Evolutionary conservation across 2,797 vertebrate species (phyloP).

Genomic region (Rhynchonycteris naso): DNA sequence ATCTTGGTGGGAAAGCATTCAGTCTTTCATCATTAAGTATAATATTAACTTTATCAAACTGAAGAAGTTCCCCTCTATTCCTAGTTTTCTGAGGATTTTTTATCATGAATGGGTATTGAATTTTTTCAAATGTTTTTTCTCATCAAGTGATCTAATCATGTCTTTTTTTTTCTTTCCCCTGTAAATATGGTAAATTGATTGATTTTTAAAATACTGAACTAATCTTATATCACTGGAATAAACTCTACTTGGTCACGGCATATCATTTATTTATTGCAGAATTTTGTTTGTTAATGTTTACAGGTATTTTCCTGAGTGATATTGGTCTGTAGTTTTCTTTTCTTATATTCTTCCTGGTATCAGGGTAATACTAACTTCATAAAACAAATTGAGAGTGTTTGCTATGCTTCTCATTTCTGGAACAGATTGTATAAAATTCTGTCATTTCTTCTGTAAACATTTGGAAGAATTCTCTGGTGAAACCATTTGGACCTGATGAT

Average conservation of each 20-base stretch:
- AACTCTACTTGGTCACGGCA: neutral
- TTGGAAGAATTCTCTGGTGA: slow-evolving; percentile 36
- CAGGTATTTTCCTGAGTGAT: neutral
- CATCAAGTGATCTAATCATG: neutral
- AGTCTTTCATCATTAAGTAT: neutral
- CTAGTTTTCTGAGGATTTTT: neutral
- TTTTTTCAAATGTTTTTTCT: slow-evolving; percentile 41
- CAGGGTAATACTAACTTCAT: neutral
- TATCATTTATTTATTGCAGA: neutral
- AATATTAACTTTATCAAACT: neutral
- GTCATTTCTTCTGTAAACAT: slow-evolving; percentile 19
- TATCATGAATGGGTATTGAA: neutral
- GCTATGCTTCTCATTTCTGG: neutral
- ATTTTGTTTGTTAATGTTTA: slow-evolving; percentile 36
- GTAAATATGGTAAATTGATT: neutral
- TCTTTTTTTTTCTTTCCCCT: slow-evolving; percentile 2
- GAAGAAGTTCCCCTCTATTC: neutral
- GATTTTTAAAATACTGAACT: slow-evolving; percentile 36
- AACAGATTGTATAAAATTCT: slow-evolving; percentile 12
- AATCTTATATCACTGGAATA: neutral
- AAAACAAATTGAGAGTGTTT: neutral
- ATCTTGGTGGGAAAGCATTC: neutral
- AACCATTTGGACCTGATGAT: neutral
- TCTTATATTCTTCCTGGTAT: neutral
- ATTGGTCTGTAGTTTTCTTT: neutral